These are phyloP conservation scores for Oreochromis mossambicus DNA, from an alignment of 2,797 vertebrate species.

Conservation along the genomic window DNA sequence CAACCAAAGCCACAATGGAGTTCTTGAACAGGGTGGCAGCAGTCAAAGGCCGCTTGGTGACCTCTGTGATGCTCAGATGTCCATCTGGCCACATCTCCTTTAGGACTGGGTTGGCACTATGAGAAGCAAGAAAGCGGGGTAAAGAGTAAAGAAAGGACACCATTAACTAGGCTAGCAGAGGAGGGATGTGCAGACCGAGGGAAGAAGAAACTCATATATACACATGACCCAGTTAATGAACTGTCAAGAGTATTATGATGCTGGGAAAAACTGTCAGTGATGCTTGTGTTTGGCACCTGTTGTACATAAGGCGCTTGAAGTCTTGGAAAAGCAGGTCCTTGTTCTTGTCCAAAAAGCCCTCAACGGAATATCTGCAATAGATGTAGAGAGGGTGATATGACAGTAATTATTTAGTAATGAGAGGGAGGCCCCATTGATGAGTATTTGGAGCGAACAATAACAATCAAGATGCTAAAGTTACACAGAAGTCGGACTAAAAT, in stretches of 20 bases:
- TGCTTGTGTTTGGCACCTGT: conserved; percentile 74
- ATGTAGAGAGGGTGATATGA: background rate
- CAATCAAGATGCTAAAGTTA: background rate
- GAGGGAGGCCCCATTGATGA: background rate
- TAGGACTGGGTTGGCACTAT: conserved; percentile 80
- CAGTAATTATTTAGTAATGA: background rate
- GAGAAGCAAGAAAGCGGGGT: background rate
- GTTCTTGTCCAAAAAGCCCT: conserved; percentile 94
- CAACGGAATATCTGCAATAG: conserved; percentile 84
- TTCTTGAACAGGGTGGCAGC: conserved; percentile 91
- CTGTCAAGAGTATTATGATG: background rate
- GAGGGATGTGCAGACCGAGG: background rate
- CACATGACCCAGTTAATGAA: conserved; percentile 19
- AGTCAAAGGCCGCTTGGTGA: conserved; percentile 90
- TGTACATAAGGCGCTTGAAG: conserved; percentile 91
- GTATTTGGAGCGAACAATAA: background rate
- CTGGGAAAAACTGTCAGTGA: background rate
- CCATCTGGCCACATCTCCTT: conserved; percentile 93
- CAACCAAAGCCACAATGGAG: conserved; percentile 91
- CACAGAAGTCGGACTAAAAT: background rate
- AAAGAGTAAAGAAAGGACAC: background rate
- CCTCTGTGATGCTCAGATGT: conserved; percentile 88
- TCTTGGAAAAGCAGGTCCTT: conserved; percentile 93
- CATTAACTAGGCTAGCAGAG: background rate
- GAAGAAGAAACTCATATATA: conserved; percentile 1